Evolutionary conservation across 2,797 vertebrate species (phyloP), one percentile per base, ranked within the genome.

Genomic region (Sciurus vulgaris): DNA sequence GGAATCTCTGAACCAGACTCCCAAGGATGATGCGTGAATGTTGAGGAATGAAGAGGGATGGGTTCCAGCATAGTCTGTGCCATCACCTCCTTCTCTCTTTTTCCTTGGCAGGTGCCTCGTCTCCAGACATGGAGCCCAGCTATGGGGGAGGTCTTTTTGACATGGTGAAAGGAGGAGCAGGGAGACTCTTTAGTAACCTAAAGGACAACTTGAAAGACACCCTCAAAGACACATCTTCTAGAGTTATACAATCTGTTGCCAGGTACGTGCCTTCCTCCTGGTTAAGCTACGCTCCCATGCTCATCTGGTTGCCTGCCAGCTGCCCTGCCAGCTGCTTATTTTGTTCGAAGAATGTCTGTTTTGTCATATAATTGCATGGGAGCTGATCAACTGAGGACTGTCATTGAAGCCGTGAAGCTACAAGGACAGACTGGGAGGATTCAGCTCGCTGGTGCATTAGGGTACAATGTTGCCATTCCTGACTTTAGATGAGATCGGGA

Each of bases 181-280:
- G 99, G 81, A 99, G 99, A 96, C 99, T 99, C 96, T 99, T 99
- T 98, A 99, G 99, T 98, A 99, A 99, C 98, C 98, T 99, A 82
- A 99, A 99, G 98, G 99, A 99, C 98, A 99, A 99, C 99, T 97
- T 99, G 97, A 99, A 99, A 98, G 99, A 99, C 97, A 99, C 99
- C 24, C 98, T 99, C 97, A 99, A 99, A 95, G 99, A 99, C 98
- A 99, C 99, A 1, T 99, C 99, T 96, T 99, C 99, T 89, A 99
- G 99, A 98, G 99, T 99, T 97, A 99, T 99, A 99, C 99, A 99
- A 76, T 99, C 99, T 97, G 99, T 99, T 63, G 98, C 99, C 98
- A 99, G 99, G 99, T 99, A 98, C 95, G 98, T 38, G 1, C 5
- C 0, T 81, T 56, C 33, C 93, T 90, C 65, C 22, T 10, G n/a